Base-by-base conservation (phyloP, 2,113 vertebrate genomes). In the Anthoscopus minutus region DNA sequence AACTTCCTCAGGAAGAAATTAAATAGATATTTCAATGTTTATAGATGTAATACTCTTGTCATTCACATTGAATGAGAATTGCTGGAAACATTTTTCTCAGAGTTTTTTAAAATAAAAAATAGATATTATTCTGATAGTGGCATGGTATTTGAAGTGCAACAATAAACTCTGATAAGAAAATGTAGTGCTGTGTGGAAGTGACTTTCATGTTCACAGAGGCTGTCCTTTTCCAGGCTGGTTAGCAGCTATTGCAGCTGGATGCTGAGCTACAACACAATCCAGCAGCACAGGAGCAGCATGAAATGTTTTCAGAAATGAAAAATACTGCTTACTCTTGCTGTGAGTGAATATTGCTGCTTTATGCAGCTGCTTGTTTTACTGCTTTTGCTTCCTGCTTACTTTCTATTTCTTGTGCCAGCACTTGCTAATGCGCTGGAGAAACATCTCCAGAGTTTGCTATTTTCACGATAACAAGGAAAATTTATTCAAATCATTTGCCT, bases 1-100 rank as follows among this genome's bases (percentile, higher is more conserved):
- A 96, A 93, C 97, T 98, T 98, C 98, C 98, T 97, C 97, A 97
- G 98, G 98, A 98, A 97, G 97, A 97, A 96, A 96, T 96, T 94
- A 97, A 97, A 95, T 96, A 96, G 95, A 70, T 97, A 96, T 97
- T 97, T 98, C 95, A 88, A 20, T 97, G 97, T 98, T 97, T 98
- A 97, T 97, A 98, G 95, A 94, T 96, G 94, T 97, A 97, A 96
- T 97, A 97, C 92, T 97, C 94, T 97, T 97, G 96, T 98, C 98
- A 98, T 98, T 98, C 98, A 98, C 95, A 98, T 98, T 98, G 98
- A 98, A 98, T 98, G 97, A 97, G 97, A 97, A 97, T 96, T 96
- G 93, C 89, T 97, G 95, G 95, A 97, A 97, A 97, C 91, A 93
- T 97, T 97, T 97, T 97, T 97, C 94, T 97, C 88, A 54, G 94